phyloP scores from a whole-genome alignment of 2,797 vertebrate species.

The Chelon labrosus region DNA sequence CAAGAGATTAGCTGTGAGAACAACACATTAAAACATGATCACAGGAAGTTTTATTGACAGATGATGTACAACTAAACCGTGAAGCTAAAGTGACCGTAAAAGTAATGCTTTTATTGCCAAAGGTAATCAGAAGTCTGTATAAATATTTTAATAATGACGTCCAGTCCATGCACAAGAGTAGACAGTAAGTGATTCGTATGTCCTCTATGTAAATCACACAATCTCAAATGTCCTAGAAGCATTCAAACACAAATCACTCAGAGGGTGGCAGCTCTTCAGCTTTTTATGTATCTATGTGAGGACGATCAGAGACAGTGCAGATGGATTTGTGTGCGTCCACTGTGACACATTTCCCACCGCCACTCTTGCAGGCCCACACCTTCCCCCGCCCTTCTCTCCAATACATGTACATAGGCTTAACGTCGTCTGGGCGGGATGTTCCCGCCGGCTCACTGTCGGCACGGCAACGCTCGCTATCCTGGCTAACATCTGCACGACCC shows the following conservation, averaged over 20 bases:
- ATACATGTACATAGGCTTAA: conserved; percentile 77
- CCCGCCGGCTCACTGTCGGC: conserved; percentile 76
- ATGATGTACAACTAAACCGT: conserved; percentile 12
- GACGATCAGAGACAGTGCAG: conserved; percentile 25
- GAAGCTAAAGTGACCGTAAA: neutral
- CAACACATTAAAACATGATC: conserved; percentile 45
- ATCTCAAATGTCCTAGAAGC: neutral
- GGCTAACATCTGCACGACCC: conserved; percentile 83
- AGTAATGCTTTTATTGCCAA: neutral
- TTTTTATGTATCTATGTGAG: neutral
- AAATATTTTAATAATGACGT: neutral
- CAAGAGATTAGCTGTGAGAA: conserved; percentile 54
- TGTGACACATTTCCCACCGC: conserved; percentile 63
- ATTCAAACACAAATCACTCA: no score
- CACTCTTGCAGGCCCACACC: conserved; percentile 38
- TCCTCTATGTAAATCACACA: neutral
- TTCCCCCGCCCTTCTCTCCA: conserved; percentile 25
- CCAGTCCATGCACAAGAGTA: neutral
- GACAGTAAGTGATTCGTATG: neutral
- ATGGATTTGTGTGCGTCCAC: conserved; percentile 52
- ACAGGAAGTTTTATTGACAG: conserved; percentile 38
- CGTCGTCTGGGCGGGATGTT: conserved; percentile 66
- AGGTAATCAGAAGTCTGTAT: neutral
- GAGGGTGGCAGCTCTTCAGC: neutral
- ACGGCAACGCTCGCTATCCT: conserved; percentile 82